Evolutionary conservation across 2,888 invertebrate genomes (phyloP).

Genomic region (Agapostemon virescens): DNA sequence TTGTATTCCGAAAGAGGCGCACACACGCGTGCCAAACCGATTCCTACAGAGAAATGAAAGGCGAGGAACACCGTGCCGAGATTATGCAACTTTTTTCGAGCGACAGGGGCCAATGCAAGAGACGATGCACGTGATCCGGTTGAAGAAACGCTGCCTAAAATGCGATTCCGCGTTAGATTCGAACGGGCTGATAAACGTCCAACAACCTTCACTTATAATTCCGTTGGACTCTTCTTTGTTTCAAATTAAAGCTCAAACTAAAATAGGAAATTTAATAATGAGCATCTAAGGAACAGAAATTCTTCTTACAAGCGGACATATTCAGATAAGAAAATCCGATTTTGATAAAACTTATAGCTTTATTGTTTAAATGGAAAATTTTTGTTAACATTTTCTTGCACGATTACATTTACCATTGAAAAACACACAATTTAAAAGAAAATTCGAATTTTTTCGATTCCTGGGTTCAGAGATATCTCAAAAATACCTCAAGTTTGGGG

Average conservation of each 20-base stretch:
- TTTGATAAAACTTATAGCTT: too few relatives aligned
- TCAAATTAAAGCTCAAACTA: background rate
- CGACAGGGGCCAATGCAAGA: constrained; percentile 45
- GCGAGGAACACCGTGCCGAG: constrained; percentile 31
- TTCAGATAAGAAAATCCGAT: too few relatives aligned
- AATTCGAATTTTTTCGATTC: too few relatives aligned
- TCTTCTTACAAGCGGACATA: too few relatives aligned
- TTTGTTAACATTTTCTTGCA: too few relatives aligned
- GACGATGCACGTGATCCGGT: background rate
- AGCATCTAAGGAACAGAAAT: background rate
- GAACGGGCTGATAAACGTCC: background rate
- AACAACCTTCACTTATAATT: background rate
- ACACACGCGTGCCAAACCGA: constrained; percentile 41
- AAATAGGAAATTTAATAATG: background rate
- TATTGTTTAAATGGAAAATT: too few relatives aligned
- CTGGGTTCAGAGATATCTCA: too few relatives aligned
- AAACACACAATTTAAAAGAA: too few relatives aligned
- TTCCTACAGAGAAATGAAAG: constrained; percentile 59
- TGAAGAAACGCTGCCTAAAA: background rate
- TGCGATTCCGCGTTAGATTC: background rate
- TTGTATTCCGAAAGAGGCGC: constrained; percentile 44
- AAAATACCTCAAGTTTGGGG: too few relatives aligned
- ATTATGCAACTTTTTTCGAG: constrained; percentile 58
- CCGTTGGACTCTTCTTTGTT: too few relatives aligned
- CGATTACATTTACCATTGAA: too few relatives aligned